Evolutionary conservation across 2,888 invertebrate genomes (phyloP), one percentile per base, ranked within the genome.

Genomic region (Dusona sp.): DNA sequence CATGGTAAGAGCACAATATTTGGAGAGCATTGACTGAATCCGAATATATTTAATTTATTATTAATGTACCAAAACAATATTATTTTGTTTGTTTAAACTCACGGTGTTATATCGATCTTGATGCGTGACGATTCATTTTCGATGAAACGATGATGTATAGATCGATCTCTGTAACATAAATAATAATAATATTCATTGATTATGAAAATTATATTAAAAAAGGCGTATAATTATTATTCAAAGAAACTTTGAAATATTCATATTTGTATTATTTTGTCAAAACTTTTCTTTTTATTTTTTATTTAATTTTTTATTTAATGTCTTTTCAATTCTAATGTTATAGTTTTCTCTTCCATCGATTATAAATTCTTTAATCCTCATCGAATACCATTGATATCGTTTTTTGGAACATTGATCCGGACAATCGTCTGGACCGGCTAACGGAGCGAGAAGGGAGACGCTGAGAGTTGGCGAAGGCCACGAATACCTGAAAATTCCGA

Each of bases 401-500:
- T 57, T 57, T 57, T 57, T 25, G 25, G 25, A 61, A 61, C 29
- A 42, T 68, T 38, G 16, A 38, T 65, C 33, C 65, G 36, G 36
- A 7, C 36, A 9, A 65, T 36, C 7, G 36, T 36, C 65, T 36
- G 64, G 33, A 25, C 57, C 25, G 57, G n/a, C n/a, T 57, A 57
- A n/a, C 22, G n/a, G 57, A 16, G 16, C 45, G 16, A 3, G 45
- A n/a, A 16, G 48, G 19, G 19, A 0, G 48, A 6, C 0, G 48
- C 48, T 19, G 48, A 48, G 48, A 57, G 57, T 57, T 25, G 57
- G 11, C 65, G 48, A 72, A 48, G 70, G 48, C 70, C 45, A 33
- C 19, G 42, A 45, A 78, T 67, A 67, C 65, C 67, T 78, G 78
- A 42, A 79, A 79, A 79, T 79, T 79, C 79, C 79, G 70, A 57